phyloP scores from a whole-genome alignment of 2,888 invertebrate species.

The Coelogynopora nodosa region DNA sequence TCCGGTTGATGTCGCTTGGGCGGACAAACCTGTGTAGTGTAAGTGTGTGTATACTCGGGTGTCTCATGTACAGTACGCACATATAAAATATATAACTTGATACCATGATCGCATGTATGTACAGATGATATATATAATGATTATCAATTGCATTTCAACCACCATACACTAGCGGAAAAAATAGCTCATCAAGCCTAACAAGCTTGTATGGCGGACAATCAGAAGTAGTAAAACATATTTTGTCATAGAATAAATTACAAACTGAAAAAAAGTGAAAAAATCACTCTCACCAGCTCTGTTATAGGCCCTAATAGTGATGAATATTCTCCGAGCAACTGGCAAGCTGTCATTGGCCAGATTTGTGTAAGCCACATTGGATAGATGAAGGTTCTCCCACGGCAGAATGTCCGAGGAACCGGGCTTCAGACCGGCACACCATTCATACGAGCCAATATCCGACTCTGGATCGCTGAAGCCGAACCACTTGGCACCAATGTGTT shows the following conservation, averaged over 20 bases:
- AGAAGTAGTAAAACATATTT: no score
- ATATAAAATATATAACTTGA: no score
- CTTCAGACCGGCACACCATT: background rate
- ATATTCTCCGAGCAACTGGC: background rate
- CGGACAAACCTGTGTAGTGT: constrained; percentile 33
- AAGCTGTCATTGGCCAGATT: background rate
- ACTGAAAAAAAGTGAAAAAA: no score
- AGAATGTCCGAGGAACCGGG: background rate
- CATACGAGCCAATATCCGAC: background rate
- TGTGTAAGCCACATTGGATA: background rate
- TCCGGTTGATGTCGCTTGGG: background rate
- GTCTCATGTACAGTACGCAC: no score
- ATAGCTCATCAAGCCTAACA: no score
- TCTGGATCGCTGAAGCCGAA: constrained; percentile 19
- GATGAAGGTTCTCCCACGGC: background rate
- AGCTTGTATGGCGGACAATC: no score
- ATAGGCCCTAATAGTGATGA: background rate
- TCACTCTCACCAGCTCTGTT: background rate
- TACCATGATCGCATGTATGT: no score
- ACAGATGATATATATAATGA: no score
- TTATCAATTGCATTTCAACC: no score
- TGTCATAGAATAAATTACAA: no score
- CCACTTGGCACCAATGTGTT: background rate
- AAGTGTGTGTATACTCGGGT: no score
- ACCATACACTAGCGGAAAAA: no score